Percentiles rank a stretch among this genome's conserved stretches.
These are phyloP conservation scores for Agriopis leucophaearia DNA, from an alignment of 2,888 invertebrate species.

Conservation along the genomic window DNA sequence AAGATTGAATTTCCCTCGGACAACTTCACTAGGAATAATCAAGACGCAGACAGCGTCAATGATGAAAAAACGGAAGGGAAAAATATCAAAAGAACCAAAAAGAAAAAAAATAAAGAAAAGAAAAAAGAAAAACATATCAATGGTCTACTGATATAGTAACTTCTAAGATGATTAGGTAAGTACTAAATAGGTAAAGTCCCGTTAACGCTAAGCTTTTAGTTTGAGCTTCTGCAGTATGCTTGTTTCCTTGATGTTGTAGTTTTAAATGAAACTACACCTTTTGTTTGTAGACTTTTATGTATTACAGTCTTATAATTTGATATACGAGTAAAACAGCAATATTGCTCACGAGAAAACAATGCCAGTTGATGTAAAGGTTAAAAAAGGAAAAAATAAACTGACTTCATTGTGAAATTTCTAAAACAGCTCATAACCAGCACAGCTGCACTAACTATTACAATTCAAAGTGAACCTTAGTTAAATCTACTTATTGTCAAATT, in stretches of 20 bases:
- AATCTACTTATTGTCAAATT: neutral
- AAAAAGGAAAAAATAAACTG: neutral
- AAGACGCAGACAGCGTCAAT: neutral
- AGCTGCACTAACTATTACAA: neutral
- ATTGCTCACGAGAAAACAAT: constrained; percentile 6
- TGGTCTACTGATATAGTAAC: constrained; percentile 12
- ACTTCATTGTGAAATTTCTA: constrained; percentile 6
- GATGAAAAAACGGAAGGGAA: neutral
- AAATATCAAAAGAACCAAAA: neutral
- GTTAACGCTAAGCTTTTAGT: neutral
- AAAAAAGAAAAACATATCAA: constrained; percentile 5
- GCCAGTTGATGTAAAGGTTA: neutral
- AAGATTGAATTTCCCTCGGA: constrained; percentile 31
- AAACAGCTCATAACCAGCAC: constrained; percentile 5
- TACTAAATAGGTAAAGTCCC: neutral
- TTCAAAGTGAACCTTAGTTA: neutral
- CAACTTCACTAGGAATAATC: neutral
- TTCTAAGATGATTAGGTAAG: neutral
- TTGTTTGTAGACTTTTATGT: neutral
- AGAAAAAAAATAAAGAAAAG: neutral
- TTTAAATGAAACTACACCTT: neutral
- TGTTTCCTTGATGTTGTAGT: neutral
- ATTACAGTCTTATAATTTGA: neutral
- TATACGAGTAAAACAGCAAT: neutral
- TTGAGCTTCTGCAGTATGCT: neutral